These are phyloP conservation scores for Chiloscyllium plagiosum DNA, from an alignment of 2,113 vertebrate species.

Conservation along the genomic window DNA sequence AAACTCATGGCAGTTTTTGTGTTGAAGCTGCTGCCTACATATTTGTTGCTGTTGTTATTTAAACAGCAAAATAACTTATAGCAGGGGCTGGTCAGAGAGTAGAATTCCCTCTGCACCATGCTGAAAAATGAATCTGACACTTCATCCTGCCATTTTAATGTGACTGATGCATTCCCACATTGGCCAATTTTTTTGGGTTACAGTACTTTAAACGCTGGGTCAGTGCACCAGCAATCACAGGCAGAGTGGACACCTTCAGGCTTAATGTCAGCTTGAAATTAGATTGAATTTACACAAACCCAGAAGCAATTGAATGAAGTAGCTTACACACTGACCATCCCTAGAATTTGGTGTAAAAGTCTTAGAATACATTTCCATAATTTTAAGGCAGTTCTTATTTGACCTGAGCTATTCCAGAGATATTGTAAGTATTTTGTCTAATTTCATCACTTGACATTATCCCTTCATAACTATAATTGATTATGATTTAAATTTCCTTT, in stretches of 20 bases:
- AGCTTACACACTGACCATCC: neutral
- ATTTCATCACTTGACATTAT: neutral
- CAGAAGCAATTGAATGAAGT: neutral
- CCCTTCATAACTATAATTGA: neutral
- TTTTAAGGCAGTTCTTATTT: neutral
- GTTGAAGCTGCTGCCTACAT: neutral
- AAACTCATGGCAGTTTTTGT: neutral
- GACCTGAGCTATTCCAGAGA: neutral
- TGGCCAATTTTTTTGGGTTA: neutral
- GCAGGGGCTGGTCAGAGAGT: neutral
- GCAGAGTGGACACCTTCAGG: neutral
- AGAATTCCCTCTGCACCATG: neutral
- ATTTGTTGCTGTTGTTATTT: neutral
- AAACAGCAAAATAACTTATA: neutral
- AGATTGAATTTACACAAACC: neutral
- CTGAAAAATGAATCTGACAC: neutral
- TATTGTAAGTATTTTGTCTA: neutral
- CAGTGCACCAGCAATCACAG: neutral
- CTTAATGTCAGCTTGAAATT: neutral
- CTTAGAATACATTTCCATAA: neutral
- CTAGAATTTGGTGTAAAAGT: neutral
- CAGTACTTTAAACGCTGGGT: neutral
- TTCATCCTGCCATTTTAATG: neutral
- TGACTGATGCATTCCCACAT: neutral
- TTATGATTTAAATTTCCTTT: neutral